Base-by-base conservation (phyloP, 2,797 vertebrate species). In the Rachycentron canadum region DNA sequence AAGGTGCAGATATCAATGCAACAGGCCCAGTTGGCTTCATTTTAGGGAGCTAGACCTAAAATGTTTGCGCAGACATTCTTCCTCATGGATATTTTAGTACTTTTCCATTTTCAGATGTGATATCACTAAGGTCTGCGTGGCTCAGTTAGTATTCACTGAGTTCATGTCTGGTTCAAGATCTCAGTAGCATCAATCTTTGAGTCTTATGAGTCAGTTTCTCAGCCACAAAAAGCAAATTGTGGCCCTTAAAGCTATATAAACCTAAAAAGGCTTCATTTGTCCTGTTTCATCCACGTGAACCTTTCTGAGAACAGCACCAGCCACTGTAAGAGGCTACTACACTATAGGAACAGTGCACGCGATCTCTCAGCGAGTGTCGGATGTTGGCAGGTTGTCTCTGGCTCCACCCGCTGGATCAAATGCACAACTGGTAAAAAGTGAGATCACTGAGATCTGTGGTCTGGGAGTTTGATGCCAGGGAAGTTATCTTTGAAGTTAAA, bases 401-500 rank as follows among this genome's bases (percentile, higher is more conserved):
- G 52, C 81, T 14, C 88, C 85, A 70, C 71, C 89, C 87, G 88
- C 81, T 83, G 86, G 83, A 78, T 13, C 8, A 11, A 14, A 28
- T 53, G 12, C 5, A 62, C 57, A 69, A 0, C 11, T 49, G 45
- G 17, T 0, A 0, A 23, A 53, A 47, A 40, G 21, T 2, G n/a
- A 4, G 19, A 11, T 11, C 1, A 23, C 19, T 47, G 3, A 2
- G 21, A n/a, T 9, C 19, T 56, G 1, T 12, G 11, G 3, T 19
- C 21, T 32, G 50, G 19, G n/a, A 28, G 55, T 34, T 41, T 38
- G 19, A 19, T 41, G 40, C 14, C 14, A 17, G n/a, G 16, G 14
- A 28, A 43, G 41, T 43, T 43, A 19, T 19, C 19, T 17, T 41
- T 41, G 2, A 45, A 19, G 17, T 8, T 45, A 19, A 43, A 43